Base-by-base conservation (phyloP, 2,113 vertebrate genomes). In the Spea multiplicata region DNA sequence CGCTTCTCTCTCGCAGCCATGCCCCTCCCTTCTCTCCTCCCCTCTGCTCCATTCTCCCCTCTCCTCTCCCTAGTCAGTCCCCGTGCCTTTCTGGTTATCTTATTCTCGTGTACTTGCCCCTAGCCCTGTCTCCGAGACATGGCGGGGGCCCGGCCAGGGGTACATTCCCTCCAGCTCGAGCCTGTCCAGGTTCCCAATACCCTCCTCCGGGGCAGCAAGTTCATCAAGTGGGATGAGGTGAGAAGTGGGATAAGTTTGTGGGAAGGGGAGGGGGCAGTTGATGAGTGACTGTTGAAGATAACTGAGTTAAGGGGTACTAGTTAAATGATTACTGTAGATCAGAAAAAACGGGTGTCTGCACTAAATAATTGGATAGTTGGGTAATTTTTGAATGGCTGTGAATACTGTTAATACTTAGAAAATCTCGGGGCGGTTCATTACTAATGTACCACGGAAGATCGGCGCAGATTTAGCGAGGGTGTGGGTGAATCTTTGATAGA, bases 191-290 rank as follows among this genome's bases (percentile, higher is more conserved):
- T 96, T 49, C 93, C 91, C 53, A 87, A 89, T 67, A 92, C 89
- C 52, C 91, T 96, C 85, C 91, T 88, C 84, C 93, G 90, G 81
- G 95, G 95, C 84, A 95, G 93, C 87, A 95, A 94, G 90, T 96
- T 96, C 90, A 95, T 94, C 81, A 96, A 95, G 91, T 96, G 95
- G 95, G 95, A 96, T 83, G 95, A 96, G 93, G 95, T 96, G 86
- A 93, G 93, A 12, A 48, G 44, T 8, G 76, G 61, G 67, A 55
- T 49, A 44, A 52, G 14, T 44, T 13, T 13, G 16, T 8, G 46
- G 68, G 3, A 44, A 14, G 8, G 12, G 67, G 67, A 10, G 14
- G 75, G 45, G 68, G 9, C 3, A n/a, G 66, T 12, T 10, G 14
- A 45, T 69, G 48, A 55, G 52, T 46, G 53, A 45, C 52, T 72